Percentiles rank a stretch among this genome's conserved stretches.
Conservation (phyloP, 2,797 vertebrate genomes). For the Paramormyrops hopkinsi region DNA sequence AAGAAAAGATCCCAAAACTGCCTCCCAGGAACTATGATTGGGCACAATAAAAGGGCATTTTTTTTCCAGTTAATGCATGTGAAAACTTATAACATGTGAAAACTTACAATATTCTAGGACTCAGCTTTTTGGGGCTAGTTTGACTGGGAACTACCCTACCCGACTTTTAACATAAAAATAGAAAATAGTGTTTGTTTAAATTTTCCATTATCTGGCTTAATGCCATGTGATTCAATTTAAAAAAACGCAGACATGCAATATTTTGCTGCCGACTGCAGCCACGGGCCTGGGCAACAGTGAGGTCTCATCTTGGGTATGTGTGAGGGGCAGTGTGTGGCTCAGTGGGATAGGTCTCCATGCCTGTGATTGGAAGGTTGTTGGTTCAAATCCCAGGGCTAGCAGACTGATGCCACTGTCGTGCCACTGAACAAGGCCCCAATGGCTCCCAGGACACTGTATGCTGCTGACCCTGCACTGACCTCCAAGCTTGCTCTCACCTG, state of each 20-base stretch:
- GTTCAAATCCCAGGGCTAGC: neutral
- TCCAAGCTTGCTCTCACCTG: neutral
- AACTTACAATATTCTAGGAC: neutral
- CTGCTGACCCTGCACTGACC: neutral
- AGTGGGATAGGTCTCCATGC: neutral
- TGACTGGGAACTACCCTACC: neutral
- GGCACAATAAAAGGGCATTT: neutral
- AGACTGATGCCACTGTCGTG: neutral
- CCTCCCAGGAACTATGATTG: neutral
- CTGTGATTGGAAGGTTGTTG: neutral
- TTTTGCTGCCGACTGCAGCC: neutral
- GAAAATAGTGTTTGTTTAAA: neutral
- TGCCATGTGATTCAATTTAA: neutral
- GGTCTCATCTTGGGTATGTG: neutral
- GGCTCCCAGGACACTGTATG: neutral
- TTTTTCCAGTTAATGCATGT: neutral
- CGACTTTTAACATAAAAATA: neutral
- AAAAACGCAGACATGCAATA: neutral
- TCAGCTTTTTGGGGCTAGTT: neutral
- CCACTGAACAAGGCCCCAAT: neutral
- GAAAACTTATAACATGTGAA: neutral
- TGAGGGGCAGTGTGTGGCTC: neutral
- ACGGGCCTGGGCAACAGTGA: neutral
- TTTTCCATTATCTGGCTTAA: neutral
- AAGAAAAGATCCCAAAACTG: neutral